Percentiles rank a stretch among this genome's conserved stretches.
Evolutionary conservation across 2,797 vertebrate species (phyloP).

Genomic region (Cyprinodon diabolis): DNA sequence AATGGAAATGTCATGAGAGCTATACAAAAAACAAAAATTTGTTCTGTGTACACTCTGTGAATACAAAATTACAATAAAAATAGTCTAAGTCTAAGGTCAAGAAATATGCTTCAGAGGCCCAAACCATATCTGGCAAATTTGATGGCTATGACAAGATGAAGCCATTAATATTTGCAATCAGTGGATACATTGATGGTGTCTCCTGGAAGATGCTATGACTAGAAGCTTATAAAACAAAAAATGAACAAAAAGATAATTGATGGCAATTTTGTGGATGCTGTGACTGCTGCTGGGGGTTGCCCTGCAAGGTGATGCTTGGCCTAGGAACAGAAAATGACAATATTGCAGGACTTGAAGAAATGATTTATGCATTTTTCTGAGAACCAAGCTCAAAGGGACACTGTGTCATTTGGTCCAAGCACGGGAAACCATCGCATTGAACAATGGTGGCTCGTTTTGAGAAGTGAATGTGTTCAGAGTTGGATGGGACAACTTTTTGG

Average conservation of each 20-base stretch:
- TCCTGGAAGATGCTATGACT: not conserved
- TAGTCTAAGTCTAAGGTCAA: too few species aligned
- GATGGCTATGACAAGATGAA: not conserved
- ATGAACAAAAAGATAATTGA: not conserved
- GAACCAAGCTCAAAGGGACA: not conserved
- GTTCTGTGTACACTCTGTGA: too few species aligned
- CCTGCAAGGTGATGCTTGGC: not conserved
- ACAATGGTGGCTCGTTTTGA: not conserved
- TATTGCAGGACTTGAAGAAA: not conserved
- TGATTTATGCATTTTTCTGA: not conserved
- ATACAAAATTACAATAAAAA: too few species aligned
- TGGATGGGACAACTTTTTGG: too few species aligned
- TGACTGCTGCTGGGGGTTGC: not conserved
- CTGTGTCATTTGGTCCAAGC: not conserved
- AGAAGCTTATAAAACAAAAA: not conserved
- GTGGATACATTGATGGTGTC: not conserved
- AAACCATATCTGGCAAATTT: not conserved
- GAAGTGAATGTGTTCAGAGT: not conserved
- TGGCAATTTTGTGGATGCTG: not conserved
- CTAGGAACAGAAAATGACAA: too few species aligned
- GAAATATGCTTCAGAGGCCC: too few species aligned
- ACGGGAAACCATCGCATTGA: not conserved
- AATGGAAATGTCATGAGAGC: too few species aligned
- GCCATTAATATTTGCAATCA: not conserved
- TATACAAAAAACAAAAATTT: too few species aligned